These are phyloP conservation scores for Penaeus chinensis DNA, from an alignment of 1,140 invertebrate species.

Conservation along the genomic window DNA sequence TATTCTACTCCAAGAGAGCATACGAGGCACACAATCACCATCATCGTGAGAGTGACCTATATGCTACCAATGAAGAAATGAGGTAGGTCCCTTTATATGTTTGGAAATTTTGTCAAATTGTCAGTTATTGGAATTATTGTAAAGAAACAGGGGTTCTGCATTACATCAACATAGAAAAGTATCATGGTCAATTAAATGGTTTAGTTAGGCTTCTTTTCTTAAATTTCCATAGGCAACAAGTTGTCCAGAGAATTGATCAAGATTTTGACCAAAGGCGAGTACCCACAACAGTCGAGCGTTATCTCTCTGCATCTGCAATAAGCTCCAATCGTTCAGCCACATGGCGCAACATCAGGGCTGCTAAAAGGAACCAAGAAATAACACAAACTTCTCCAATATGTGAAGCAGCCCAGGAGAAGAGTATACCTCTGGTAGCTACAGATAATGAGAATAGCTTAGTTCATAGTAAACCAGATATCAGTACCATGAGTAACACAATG, in stretches of 20 bases:
- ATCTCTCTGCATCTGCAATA: conserved; percentile 65
- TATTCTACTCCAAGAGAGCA: conserved; percentile 77
- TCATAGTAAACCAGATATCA: not conserved
- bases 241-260: conserved; percentile 73
- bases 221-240: conserved; percentile 67
- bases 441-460: not conserved
- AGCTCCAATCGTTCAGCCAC: conserved; percentile 46
- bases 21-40: conserved; percentile 76
- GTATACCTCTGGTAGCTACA: not conserved
- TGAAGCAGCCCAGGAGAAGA: not conserved
- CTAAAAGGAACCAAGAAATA: conserved; percentile 3
- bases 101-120: not conserved
- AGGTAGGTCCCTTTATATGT: conserved; percentile 66
- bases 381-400: not conserved
- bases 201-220: not conserved
- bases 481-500: not conserved
- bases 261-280: conserved; percentile 74
- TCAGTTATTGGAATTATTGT: not conserved
- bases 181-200: not conserved
- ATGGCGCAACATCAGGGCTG: conserved; percentile 43
- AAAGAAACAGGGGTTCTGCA: no score
- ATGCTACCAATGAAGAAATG: conserved; percentile 76
- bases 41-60: conserved; percentile 75
- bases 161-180: not conserved
- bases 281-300: conserved; percentile 69